Conservation (phyloP, 1,140 invertebrate species). For the Leptinotarsa undecemlineata region DNA sequence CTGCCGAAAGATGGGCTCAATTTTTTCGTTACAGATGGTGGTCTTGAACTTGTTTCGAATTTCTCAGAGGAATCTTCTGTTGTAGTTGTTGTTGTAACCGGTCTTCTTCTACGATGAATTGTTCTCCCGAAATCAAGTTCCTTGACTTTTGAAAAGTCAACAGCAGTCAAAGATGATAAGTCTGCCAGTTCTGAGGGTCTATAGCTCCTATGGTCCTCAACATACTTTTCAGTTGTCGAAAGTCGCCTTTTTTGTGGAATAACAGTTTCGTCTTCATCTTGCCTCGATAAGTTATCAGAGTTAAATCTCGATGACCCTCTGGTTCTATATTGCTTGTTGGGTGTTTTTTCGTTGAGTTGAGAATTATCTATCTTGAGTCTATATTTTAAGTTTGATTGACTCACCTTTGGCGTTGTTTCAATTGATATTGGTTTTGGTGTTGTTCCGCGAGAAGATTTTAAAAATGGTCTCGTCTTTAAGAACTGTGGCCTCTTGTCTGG, state of each 20-base stretch:
- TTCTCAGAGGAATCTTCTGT: constrained; percentile 45
- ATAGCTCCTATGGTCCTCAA: constrained; percentile 38
- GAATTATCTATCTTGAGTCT: constrained; percentile 32
- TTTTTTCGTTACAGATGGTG: constrained; percentile 42
- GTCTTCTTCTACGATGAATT: constrained; percentile 33
- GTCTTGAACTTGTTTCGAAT: constrained; percentile 27
- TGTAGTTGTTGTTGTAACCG: constrained; percentile 44
- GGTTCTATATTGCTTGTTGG: constrained; percentile 32
- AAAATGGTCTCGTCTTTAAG: constrained; percentile 52
- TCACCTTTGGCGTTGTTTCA: constrained; percentile 55
- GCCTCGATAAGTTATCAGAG: constrained; percentile 4
- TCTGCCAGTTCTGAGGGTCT: constrained; percentile 50
- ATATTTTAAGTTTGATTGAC: constrained; percentile 44
- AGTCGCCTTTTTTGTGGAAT: constrained; percentile 20
- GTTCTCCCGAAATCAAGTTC: constrained; percentile 30
- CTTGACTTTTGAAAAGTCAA: constrained; percentile 44
- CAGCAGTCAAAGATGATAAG: constrained; percentile 54
- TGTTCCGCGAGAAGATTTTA: constrained; percentile 50
- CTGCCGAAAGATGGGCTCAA: constrained; percentile 28
- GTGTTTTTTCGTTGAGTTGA: constrained; percentile 46
- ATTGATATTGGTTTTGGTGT: constrained; percentile 31
- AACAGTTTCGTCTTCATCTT: constrained; percentile 14
- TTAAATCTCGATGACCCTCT: constrained; percentile 56
- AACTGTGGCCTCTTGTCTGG: constrained; percentile 39
- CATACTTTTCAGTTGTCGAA: constrained; percentile 33